phyloP scores from a whole-genome alignment of 2,797 vertebrate species.

The Gallirallus australis region DNA sequence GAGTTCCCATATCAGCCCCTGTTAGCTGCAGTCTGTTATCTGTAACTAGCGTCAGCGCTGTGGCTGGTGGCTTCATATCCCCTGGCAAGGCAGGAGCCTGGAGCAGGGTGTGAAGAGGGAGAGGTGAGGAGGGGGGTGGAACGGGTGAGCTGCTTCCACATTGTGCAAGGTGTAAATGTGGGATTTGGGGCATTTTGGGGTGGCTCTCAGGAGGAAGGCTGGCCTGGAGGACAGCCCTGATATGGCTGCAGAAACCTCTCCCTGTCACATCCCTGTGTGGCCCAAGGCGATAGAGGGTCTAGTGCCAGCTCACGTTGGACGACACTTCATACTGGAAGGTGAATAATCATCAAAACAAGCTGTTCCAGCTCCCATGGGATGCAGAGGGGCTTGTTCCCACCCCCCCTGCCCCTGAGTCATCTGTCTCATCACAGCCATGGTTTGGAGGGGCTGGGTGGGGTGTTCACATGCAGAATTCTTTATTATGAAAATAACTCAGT shows the following conservation, averaged over 20 bases:
- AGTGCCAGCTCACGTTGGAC: background rate
- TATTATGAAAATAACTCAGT: slow-evolving; percentile 4
- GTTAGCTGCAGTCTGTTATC: background rate
- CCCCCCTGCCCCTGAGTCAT: too few species aligned
- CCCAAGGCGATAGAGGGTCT: rapidly evolving
- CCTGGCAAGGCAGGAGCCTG: background rate
- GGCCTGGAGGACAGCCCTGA: background rate
- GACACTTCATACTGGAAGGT: rapidly evolving
- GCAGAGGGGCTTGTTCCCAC: background rate
- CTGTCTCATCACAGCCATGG: background rate
- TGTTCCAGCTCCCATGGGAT: background rate
- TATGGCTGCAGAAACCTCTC: background rate
- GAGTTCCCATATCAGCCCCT: background rate
- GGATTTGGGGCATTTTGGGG: background rate
- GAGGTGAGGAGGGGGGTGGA: background rate
- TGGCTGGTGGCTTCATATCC: background rate
- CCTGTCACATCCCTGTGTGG: background rate
- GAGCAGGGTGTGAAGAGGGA: background rate
- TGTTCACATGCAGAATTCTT: background rate
- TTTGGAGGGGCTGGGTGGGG: rapidly evolving
- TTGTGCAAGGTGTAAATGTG: background rate
- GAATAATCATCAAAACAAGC: background rate
- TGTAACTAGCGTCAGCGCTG: rapidly evolving
- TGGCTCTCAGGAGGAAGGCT: background rate
- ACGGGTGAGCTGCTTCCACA: background rate